Base-by-base conservation (phyloP, 2,888 invertebrate species). In the Chrysolina americana region DNA sequence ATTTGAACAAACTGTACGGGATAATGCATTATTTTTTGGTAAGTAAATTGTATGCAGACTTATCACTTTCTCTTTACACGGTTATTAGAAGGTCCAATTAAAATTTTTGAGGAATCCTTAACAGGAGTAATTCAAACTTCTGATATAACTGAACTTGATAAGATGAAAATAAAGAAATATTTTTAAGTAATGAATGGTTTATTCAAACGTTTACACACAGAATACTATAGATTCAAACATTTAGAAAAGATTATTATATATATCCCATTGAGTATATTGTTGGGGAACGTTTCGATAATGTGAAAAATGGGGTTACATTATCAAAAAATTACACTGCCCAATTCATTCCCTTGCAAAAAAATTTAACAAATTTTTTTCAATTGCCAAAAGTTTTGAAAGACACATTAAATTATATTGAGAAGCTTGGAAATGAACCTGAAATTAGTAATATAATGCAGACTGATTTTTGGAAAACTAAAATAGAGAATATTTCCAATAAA, bases 241-340 rank as follows among this genome's bases (percentile, higher is more conserved):
- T 44, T 44, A 44, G 44, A 44, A 44, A 44, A 44, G 44, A 44
- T 44, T 44, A 44, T 44, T 44, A 44, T 44, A 44, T 44, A 44
- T 5, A 44, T 44, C 44, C 44, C 44, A 44, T 8, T 44, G 44
- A 44, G 44, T 44, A 44, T 8, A 44, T 44, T 44, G 44, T 44
- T 44, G 44, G 44, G 44, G 44, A 44, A 44, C 44, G 44, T 44
- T 44, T 44, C 13, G 44, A 44, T 44, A 44, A 1, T 44, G 44
- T 44, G 44, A 44, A 44, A 44, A 44, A 8, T 44, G 44, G 44
- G 8, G 44, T 44, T 8, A 44, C 44, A 44, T 44, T 44, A 13
- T 5, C 68, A 17, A 68, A 72, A 68, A 50, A 59, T 73, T 68
- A 68, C 41, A 47, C 23, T 41, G 28, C 48, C 48, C 68, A 72